Evolutionary conservation across 2,888 invertebrate species (phyloP), one percentile per base, ranked within the genome.

Genomic region (Teleogryllus oceanicus): DNA sequence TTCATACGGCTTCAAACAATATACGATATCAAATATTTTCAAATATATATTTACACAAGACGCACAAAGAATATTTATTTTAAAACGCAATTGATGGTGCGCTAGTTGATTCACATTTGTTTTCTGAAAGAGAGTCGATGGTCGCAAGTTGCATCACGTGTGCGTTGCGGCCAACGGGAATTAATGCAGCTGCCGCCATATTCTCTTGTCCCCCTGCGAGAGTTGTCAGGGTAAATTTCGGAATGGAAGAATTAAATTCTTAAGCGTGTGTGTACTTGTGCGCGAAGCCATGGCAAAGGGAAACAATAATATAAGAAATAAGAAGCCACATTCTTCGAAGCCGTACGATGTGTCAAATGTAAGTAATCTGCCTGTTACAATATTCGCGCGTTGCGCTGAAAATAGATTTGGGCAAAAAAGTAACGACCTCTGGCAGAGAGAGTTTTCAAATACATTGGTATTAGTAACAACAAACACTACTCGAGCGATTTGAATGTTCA

Each of bases 311-410:
- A 82, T 85, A 81, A 84, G 84, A 83, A 86, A 84, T 81, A 86
- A 85, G 84, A 86, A 86, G 82, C 83, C 86, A 81, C 86, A 84
- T 84, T 85, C 85, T 83, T 85, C 86, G 82, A 88, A 87, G 83
- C 88, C 88, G 80, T 88, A 88, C 84, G 88, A 88, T 84, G 86
- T 86, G 84, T 87, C 88, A 84, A 88, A 88, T 85, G 88, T 88
- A 86, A 88, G 88, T 88, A 86, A 76, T 82, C 81, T 79, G 74
- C 75, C 78, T 74, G 50, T 76, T 78, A 81, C 83, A 79, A 82
- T 82, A 78, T 81, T 81, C 80, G 81, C 82, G 83, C 82, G 83
- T 83, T 83, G 82, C 81, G 81, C 78, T 82, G 83, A 81, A 83
- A 82, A 81, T 81, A 81, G 80, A 80, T 81, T 82, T 83, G 83